Base-by-base conservation (phyloP, 2,113 vertebrate genomes). In the Oryctolagus cuniculus region DNA sequence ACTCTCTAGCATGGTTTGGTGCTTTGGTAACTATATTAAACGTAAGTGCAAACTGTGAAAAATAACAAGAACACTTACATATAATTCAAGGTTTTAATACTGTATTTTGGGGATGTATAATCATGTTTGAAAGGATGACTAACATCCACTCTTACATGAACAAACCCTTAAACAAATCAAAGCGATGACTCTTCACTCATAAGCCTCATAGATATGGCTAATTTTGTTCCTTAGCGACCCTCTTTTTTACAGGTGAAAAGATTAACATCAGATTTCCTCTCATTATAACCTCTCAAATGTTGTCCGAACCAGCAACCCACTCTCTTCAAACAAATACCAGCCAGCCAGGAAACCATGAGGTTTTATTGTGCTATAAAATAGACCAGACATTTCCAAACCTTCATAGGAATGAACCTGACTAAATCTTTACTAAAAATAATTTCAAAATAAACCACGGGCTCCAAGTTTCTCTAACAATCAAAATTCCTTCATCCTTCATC, bases 301-400 rank as follows among this genome's bases (percentile, higher is more conserved):
- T 95, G 95, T 96, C 91, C 21, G 44, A 87, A 94, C 97, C 91
- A 93, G 75, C 79, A 96, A 94, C 24, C 77, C 81, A 96, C 93
- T 95, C 93, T 97, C 87, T 96, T 96, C 93, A 97, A 97, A 97
- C 93, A 97, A 97, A 97, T 95, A 96, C 95, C 95, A 95, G 80
- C 92, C 96, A 96, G 90, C 94, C 91, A 96, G 94, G 96, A 97
- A 98, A 95, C 96, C 92, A 91, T 94, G 96, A 97, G 81, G 81
- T 97, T 96, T 97, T 97, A 97, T 97, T 96, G 97, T 98, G 89
- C 89, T 95, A 88, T 97, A 97, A 97, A 97, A 88, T 89, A 97
- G 90, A 92, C 91, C 95, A 97, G 94, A 96, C 95, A 93, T 96
- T 97, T 95, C 93, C 78, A 96, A 97, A 96, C 44, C 61, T 96